Percentiles rank a stretch among this genome's conserved stretches.
Conservation (phyloP, 2,113 vertebrate genomes). For the Channa argus region DNA sequence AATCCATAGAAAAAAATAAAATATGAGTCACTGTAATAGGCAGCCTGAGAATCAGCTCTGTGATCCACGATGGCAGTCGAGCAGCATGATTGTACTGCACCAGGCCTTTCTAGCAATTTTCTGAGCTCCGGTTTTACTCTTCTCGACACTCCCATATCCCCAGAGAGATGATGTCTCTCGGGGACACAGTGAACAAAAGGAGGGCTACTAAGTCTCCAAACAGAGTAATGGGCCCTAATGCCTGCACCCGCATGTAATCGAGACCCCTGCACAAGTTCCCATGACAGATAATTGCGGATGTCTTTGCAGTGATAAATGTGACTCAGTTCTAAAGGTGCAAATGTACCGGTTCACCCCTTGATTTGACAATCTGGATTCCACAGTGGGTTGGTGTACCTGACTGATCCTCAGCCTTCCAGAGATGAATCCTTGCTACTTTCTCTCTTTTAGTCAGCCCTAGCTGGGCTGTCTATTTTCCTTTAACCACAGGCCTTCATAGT, state of each 20-base stretch:
- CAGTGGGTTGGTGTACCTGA: slow-evolving; percentile 69
- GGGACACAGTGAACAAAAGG: slow-evolving; percentile 60
- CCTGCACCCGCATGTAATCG: slow-evolving; percentile 73
- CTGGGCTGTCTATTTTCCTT: slow-evolving; percentile 72
- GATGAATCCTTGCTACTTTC: slow-evolving; percentile 55
- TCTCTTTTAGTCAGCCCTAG: slow-evolving; percentile 55
- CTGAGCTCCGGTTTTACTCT: slow-evolving; percentile 54
- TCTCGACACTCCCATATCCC: slow-evolving; percentile 67
- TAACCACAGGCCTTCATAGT: slow-evolving; percentile 79
- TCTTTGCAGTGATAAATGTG: slow-evolving; percentile 79
- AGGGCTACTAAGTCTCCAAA: slow-evolving; percentile 58
- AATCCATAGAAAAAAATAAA: slow-evolving; percentile 69
- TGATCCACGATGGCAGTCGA: slow-evolving; percentile 63
- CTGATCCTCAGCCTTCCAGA: slow-evolving; percentile 47
- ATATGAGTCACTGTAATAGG: slow-evolving; percentile 72
- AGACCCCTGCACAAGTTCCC: slow-evolving; percentile 72
- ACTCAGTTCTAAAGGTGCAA: slow-evolving; percentile 68
- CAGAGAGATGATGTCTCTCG: slow-evolving; percentile 61
- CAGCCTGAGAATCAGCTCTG: slow-evolving; percentile 62
- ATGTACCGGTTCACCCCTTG: slow-evolving; percentile 58
- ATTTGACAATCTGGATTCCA: slow-evolving; percentile 66
- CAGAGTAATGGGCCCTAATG: slow-evolving; percentile 80
- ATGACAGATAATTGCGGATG: slow-evolving; percentile 82
- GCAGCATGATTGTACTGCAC: slow-evolving; percentile 45
- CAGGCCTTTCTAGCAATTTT: slow-evolving; percentile 46